phyloP scores from a whole-genome alignment of 2,113 vertebrate genomes.

The Dinomys branickii region DNA sequence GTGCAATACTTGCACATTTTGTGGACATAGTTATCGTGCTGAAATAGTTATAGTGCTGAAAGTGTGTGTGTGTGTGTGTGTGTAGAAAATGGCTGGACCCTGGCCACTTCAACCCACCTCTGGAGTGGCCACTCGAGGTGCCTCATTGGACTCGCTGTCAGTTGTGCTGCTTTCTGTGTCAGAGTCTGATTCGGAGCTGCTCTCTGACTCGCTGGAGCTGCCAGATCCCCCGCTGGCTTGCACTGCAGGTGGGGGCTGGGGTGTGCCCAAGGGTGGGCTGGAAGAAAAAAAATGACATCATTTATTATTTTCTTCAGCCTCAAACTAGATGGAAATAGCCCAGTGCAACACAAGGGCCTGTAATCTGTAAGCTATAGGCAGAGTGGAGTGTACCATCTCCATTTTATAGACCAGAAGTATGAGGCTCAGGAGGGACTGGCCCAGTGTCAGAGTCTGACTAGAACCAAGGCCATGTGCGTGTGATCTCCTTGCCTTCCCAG shows the following conservation, averaged over 20 bases:
- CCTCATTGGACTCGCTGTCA: conserved; percentile 94
- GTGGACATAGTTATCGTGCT: not conserved
- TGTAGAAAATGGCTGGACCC: not conserved
- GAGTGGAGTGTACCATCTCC: not conserved
- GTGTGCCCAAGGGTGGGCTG: conserved; percentile 81
- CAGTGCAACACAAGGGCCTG: not conserved
- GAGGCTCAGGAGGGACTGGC: not conserved
- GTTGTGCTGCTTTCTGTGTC: conserved; percentile 97
- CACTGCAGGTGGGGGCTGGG: conserved; percentile 74
- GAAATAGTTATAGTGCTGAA: not conserved
- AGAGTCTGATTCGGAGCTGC: conserved; percentile 95
- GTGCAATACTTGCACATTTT: not conserved
- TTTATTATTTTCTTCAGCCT: not conserved
- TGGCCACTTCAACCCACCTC: conserved; percentile 87
- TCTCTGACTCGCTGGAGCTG: conserved; percentile 97
- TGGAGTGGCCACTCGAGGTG: conserved; percentile 91
- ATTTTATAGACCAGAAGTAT: not conserved
- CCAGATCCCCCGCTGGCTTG: conserved; percentile 90
- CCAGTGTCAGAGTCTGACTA: not conserved
- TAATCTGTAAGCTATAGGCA: not conserved
- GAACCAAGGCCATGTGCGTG: not conserved
- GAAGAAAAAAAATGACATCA: conserved; percentile 46
- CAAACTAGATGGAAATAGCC: not conserved
- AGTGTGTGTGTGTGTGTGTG: not conserved
- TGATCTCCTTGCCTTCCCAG: not conserved